A percentile compares a stretch with the other conserved stretches of the same genome.
These are phyloP conservation scores for Austrofundulus limnaeus DNA, from an alignment of 2,113 vertebrate genomes.

Conservation along the genomic window DNA sequence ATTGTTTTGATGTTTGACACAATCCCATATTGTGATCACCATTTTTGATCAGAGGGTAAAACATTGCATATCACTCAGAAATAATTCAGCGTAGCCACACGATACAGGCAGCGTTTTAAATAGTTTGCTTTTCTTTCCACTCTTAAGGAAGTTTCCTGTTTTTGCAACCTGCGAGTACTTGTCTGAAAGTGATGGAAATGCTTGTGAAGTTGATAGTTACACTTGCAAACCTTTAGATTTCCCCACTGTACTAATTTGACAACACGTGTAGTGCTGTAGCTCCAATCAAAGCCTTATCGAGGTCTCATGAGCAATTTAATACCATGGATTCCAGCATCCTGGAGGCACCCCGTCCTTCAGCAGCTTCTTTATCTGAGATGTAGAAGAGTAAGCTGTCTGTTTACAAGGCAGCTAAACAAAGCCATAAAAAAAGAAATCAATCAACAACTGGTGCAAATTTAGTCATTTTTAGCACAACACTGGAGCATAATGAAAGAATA, in stretches of 20 bases:
- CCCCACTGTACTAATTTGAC: not conserved
- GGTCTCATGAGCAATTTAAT: not conserved
- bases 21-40: conserved; percentile 29
- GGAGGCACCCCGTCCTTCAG: not conserved
- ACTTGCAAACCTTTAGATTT: not conserved
- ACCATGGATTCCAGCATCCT: not conserved
- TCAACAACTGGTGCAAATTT: not conserved
- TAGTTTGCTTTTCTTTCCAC: not conserved
- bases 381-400: not conserved
- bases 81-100: not conserved
- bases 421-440: not conserved
- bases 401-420: not conserved
- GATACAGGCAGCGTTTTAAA: not conserved
- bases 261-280: not conserved
- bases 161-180: not conserved
- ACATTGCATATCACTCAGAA: not conserved
- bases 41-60: not conserved
- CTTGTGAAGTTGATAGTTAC: not conserved
- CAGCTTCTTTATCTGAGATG: not conserved
- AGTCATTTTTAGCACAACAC: not conserved
- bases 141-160: not conserved
- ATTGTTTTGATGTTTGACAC: conserved; percentile 22
- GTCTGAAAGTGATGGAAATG: not conserved
- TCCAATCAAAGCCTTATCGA: not conserved
- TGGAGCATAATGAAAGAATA: not conserved